These are phyloP conservation scores for Sebastes itinus DNA, from an alignment of 2,797 vertebrate genomes.

Conservation along the genomic window DNA sequence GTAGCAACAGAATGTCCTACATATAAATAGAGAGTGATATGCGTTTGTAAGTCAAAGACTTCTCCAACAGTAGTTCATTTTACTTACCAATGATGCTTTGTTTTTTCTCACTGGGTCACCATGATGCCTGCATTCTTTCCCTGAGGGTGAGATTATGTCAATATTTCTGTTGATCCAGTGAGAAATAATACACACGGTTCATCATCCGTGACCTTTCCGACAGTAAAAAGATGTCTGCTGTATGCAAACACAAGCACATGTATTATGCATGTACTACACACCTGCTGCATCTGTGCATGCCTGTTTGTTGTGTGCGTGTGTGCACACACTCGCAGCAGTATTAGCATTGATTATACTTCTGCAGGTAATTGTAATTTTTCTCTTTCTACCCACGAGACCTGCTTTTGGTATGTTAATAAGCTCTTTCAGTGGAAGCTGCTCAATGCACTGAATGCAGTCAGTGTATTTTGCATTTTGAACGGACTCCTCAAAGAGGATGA, in stretches of 20 bases:
- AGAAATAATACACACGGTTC: not conserved
- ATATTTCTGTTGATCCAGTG: conserved; percentile 5
- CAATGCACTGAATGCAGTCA: not conserved
- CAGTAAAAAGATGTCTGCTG: not conserved
- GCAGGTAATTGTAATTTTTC: conserved; percentile 44
- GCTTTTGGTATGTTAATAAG: conserved; percentile 54
- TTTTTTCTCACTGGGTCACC: not conserved
- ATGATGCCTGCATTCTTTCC: not conserved
- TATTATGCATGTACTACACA: not conserved
- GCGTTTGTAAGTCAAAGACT: not conserved
- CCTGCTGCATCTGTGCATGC: not conserved
- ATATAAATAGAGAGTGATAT: conserved; percentile 27
- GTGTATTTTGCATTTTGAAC: conserved; percentile 44
- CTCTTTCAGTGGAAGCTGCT: conserved; percentile 2
- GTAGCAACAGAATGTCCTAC: conserved; percentile 32
- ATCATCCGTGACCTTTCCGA: conserved; percentile 9
- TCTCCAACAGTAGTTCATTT: conserved; percentile 1
- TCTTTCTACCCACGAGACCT: not conserved
- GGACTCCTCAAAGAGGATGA: not conserved
- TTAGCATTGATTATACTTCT: conserved; percentile 44
- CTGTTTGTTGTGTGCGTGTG: not conserved
- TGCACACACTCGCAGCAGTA: not conserved
- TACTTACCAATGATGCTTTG: not conserved
- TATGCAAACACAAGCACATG: not conserved
- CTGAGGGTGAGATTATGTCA: not conserved